phyloP scores from a whole-genome alignment of 2,113 vertebrate genomes.

The Mus pahari region DNA sequence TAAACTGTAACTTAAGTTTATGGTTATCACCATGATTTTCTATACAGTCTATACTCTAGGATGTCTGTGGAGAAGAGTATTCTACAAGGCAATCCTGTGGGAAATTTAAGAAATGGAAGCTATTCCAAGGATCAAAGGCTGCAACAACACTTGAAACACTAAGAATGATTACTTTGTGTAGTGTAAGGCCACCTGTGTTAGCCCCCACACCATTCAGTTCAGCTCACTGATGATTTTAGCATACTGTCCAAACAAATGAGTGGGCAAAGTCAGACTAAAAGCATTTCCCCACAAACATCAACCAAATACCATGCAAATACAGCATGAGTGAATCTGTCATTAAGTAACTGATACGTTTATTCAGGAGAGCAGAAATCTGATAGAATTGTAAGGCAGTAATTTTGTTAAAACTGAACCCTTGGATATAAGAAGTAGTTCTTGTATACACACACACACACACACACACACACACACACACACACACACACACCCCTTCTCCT shows the following conservation, averaged over 20 bases:
- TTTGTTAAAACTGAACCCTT: background rate
- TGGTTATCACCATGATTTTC: conserved; percentile 19
- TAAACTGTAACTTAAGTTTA: conserved; percentile 33
- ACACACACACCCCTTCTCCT: background rate
- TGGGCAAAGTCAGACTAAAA: background rate
- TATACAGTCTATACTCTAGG: background rate
- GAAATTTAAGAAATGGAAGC: background rate
- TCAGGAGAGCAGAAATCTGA: background rate
- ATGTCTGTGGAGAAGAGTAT: background rate
- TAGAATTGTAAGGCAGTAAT: background rate
- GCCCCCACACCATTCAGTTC: conserved; percentile 9
- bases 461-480: background rate
- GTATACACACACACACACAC: background rate
- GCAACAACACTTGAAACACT: background rate
- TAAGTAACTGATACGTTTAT: background rate
- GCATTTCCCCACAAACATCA: background rate
- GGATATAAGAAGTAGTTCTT: background rate
- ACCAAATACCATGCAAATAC: background rate
- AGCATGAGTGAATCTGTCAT: background rate
- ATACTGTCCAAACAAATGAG: conserved; percentile 8
- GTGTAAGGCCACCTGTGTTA: background rate
- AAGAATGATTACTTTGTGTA: background rate
- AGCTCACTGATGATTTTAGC: background rate
- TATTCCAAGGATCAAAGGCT: background rate
- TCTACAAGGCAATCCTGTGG: background rate